phyloP scores from a whole-genome alignment of 2,888 invertebrate genomes.

The Listrodromus nycthemerus region DNA sequence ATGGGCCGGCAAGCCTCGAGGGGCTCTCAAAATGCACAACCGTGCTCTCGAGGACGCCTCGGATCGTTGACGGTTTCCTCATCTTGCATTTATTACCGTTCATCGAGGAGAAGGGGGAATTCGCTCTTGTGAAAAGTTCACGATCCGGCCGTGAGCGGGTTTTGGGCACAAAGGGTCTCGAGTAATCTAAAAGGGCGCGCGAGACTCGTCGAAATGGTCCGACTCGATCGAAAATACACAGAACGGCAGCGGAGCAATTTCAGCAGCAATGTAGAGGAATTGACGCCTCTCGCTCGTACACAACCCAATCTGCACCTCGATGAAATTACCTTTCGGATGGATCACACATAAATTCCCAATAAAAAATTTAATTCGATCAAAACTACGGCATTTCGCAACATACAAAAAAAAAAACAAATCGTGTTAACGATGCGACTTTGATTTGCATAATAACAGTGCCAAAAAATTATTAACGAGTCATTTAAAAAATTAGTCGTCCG shows the following conservation, averaged over 20 bases:
- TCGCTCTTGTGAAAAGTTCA: conserved; percentile 4
- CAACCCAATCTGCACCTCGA: not conserved
- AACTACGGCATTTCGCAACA: too few relatives aligned
- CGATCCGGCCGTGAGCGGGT: not conserved
- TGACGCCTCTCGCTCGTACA: not conserved
- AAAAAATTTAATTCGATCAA: too few relatives aligned
- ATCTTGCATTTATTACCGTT: conserved; percentile 64
- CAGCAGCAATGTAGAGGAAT: conserved; percentile 2
- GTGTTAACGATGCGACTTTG: too few relatives aligned
- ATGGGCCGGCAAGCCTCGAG: conserved; percentile 71
- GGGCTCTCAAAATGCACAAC: conserved; percentile 72
- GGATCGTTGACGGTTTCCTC: conserved; percentile 39
- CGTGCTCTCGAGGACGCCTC: conserved; percentile 68
- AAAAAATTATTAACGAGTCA: too few relatives aligned
- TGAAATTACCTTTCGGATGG: not conserved
- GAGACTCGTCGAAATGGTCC: conserved; percentile 66
- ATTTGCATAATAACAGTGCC: too few relatives aligned
- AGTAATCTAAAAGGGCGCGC: conserved; percentile 45
- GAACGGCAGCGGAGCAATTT: conserved; percentile 25
- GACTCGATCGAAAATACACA: conserved; percentile 67
- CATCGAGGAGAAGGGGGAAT: conserved; percentile 1
- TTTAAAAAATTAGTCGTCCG: too few relatives aligned
- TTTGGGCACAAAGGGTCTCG: conserved; percentile 46
- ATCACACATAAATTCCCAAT: too few relatives aligned
- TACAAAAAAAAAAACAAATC: too few relatives aligned